A percentile compares a stretch with the other conserved stretches of the same genome.
Conservation (phyloP, 2,113 vertebrate species). For the Australoheros scitulus region DNA sequence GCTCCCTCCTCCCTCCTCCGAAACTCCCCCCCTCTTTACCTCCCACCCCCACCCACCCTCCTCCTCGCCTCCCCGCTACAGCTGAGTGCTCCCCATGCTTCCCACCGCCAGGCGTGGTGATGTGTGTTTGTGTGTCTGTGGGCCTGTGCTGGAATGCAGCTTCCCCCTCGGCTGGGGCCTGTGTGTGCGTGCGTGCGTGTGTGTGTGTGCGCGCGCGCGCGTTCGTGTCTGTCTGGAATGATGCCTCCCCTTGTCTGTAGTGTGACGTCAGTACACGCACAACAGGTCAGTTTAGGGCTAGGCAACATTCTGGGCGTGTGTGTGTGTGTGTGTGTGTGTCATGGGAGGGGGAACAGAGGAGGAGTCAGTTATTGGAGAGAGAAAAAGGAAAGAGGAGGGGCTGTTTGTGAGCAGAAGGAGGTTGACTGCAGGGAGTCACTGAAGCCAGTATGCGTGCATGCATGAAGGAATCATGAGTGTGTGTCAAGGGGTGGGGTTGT, state of each 20-base stretch:
- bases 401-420: slow-evolving; percentile 75
- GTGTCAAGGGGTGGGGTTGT: slow-evolving; percentile 58
- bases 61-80: slow-evolving; percentile 80
- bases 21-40: slow-evolving; percentile 20
- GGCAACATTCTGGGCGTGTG: slow-evolving; percentile 51
- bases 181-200: slow-evolving; percentile 38
- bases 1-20: slow-evolving; percentile 48
- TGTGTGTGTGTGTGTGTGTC: slow-evolving; percentile 42
- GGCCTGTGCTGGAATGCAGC: slow-evolving; percentile 76
- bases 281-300: slow-evolving; percentile 79
- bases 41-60: slow-evolving; percentile 46
- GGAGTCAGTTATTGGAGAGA: slow-evolving; percentile 69
- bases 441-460: slow-evolving; percentile 68
- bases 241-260: slow-evolving; percentile 78
- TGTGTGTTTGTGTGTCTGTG: slow-evolving; percentile 77
- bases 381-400: slow-evolving; percentile 68
- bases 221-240: slow-evolving; percentile 75
- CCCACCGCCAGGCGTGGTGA: slow-evolving; percentile 83
- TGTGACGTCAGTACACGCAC: slow-evolving; percentile 80
- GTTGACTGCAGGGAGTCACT: slow-evolving; percentile 72
- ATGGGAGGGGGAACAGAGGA: slow-evolving; percentile 31
- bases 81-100: slow-evolving; percentile 95
- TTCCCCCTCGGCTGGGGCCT: slow-evolving; percentile 71
- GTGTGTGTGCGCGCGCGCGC: background rate
- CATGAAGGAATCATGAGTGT: slow-evolving; percentile 67